A percentile compares a stretch with the other conserved stretches of the same genome.
These are phyloP conservation scores for Syrrhaptes paradoxus DNA, from an alignment of 2,113 vertebrate species.

Conservation along the genomic window DNA sequence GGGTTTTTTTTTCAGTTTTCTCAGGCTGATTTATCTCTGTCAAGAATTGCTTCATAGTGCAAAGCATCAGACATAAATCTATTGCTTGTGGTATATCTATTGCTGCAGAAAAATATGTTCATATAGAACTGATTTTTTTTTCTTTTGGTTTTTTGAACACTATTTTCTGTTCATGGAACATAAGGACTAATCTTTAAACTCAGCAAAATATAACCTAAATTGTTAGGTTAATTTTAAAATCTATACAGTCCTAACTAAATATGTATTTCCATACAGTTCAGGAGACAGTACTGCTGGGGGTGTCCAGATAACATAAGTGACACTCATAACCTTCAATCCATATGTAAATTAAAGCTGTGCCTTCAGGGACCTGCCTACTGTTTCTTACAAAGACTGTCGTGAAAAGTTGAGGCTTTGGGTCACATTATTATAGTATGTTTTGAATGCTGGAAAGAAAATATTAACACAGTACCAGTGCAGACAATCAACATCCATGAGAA, in stretches of 20 bases:
- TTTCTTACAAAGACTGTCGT: neutral
- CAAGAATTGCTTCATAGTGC: conserved; percentile 27
- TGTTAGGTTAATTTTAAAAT: neutral
- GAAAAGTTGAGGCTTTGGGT: neutral
- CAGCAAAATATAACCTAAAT: neutral
- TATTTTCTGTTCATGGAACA: neutral
- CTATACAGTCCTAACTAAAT: neutral
- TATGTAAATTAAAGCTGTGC: neutral
- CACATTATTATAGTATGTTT: neutral
- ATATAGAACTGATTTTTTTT: neutral
- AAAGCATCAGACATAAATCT: neutral
- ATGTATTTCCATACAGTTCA: neutral
- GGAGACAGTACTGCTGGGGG: neutral
- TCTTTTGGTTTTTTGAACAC: neutral
- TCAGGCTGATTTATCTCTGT: conserved; percentile 59
- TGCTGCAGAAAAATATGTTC: conserved; percentile 4
- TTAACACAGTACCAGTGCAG: neutral
- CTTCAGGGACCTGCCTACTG: neutral
- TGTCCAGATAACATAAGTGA: neutral
- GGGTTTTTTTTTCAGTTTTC: neutral
- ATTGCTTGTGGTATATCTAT: conserved; percentile 1
- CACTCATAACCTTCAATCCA: neutral
- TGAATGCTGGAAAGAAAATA: neutral
- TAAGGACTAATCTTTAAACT: neutral
- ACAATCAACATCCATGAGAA: neutral